These are phyloP conservation scores for Festucalex cinctus DNA, from an alignment of 2,113 vertebrate species.

Conservation along the genomic window DNA sequence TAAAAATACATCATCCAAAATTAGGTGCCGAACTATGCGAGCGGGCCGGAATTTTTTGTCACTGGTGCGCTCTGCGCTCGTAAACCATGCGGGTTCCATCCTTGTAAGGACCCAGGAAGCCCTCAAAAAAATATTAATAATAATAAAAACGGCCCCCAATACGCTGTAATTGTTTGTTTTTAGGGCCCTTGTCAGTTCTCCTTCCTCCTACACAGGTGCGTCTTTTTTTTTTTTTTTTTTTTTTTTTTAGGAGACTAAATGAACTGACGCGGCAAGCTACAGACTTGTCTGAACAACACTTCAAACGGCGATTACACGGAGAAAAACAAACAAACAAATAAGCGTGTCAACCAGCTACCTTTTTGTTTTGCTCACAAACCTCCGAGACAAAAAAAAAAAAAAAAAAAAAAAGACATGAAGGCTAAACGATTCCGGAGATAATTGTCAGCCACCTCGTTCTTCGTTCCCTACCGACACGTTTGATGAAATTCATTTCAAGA, in stretches of 20 bases:
- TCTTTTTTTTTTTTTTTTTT: background rate
- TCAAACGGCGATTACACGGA: slow-evolving; percentile 42
- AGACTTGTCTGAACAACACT: slow-evolving; percentile 26
- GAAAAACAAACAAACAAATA: slow-evolving; percentile 41
- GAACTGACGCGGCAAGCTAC: slow-evolving; percentile 16
- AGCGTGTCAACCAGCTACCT: slow-evolving; percentile 44
- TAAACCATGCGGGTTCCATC: too few relatives aligned
- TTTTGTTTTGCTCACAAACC: slow-evolving; percentile 34
- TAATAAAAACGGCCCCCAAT: too few relatives aligned
- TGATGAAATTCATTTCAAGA: slow-evolving; percentile 26
- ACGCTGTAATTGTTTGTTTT: background rate
- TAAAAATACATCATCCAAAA: too few relatives aligned
- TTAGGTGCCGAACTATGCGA: too few relatives aligned
- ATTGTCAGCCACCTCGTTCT: slow-evolving; percentile 19
- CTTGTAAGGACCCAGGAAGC: too few relatives aligned
- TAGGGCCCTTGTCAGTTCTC: background rate
- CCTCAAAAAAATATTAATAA: too few relatives aligned
- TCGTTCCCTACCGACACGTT: slow-evolving; percentile 19
- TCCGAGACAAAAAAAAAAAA: background rate
- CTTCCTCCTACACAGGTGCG: background rate
- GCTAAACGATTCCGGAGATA: slow-evolving; percentile 29
- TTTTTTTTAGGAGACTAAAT: slow-evolving; percentile 12
- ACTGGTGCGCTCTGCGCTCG: too few relatives aligned
- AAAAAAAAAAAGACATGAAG: slow-evolving; percentile 36
- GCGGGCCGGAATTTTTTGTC: too few relatives aligned